A percentile compares a stretch with the other conserved stretches of the same genome.
phyloP scores from a whole-genome alignment of 2,888 invertebrate genomes.

The Tiliacea aurago region DNA sequence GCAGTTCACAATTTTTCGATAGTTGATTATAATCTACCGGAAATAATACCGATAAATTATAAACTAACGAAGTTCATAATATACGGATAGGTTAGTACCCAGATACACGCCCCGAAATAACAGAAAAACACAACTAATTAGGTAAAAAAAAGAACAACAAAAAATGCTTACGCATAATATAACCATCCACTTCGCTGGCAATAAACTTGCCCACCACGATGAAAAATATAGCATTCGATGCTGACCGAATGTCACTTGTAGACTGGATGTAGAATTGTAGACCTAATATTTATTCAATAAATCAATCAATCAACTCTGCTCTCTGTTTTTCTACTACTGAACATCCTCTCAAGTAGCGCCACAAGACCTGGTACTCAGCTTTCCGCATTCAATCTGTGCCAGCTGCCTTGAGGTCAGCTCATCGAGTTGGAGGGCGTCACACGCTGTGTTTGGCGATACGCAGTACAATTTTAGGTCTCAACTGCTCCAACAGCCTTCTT shows the following conservation, averaged over 20 bases:
- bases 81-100: too few species aligned
- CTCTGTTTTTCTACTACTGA: neutral
- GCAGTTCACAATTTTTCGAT: too few species aligned
- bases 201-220: neutral
- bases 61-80: too few species aligned
- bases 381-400: neutral
- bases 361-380: neutral
- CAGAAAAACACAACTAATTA: neutral
- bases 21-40: too few species aligned
- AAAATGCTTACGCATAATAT: neutral
- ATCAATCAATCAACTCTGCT: neutral
- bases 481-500: neutral
- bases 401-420: neutral
- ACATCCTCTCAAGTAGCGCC: neutral
- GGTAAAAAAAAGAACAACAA: too few species aligned
- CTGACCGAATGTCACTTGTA: neutral
- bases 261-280: neutral
- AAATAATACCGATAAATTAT: too few species aligned
- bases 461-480: neutral
- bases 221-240: too few species aligned
- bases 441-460: neutral
- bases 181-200: neutral
- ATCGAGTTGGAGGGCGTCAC: neutral
- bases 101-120: neutral
- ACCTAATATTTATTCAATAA: slow-evolving; percentile 1